Base-by-base conservation (phyloP, 1,140 invertebrate species). In the Homarus americanus region DNA sequence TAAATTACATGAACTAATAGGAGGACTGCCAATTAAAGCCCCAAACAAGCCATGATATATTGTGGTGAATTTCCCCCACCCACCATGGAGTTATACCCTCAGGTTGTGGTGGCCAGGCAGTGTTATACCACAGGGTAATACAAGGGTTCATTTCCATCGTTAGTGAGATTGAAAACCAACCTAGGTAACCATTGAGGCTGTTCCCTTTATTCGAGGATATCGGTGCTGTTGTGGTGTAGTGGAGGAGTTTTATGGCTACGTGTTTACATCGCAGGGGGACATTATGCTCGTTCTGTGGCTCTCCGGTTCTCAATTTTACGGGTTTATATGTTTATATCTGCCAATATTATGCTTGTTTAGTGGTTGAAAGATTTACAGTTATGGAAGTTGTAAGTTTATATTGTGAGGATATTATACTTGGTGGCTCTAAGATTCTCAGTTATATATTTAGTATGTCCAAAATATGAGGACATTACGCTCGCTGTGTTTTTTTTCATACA, bases 21-120 rank as follows among this genome's bases (percentile, higher is more conserved):
- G 49, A 34, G 28, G 20, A 82, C 79, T 63, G 32, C 79, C 79
- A 82, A 82, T 82, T 82, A 82, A 36, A 58, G 36, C 41, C 63
- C n/a, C 79, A 82, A 82, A 82, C 79, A 28, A 58, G 44, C 79
- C 63, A 82, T 82, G 79, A 82, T 82, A 82, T 82, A 82, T 82
- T 82, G 79, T 82, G 53, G 79, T 36, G 79, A 41, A 69, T 32
- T 3, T 12, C 10, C 32, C 53, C 17, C 49, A 28, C 15, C 79
- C 49, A 5, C 79, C 79, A 69, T 69, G 63, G 63, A 28, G 3
- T 69, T 9, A 24, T 69, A 32, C 63, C 63, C 63, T 32, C 63
- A 69, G 63, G 63, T 58, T n/a, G 15, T 53, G 79, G 53, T 49
- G 49, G 38, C 32, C 28, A 82, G 79, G 36, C 9, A 20, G 32